Conservation (phyloP, 2,113 vertebrate species). For the Pachycephala philippinensis region DNA sequence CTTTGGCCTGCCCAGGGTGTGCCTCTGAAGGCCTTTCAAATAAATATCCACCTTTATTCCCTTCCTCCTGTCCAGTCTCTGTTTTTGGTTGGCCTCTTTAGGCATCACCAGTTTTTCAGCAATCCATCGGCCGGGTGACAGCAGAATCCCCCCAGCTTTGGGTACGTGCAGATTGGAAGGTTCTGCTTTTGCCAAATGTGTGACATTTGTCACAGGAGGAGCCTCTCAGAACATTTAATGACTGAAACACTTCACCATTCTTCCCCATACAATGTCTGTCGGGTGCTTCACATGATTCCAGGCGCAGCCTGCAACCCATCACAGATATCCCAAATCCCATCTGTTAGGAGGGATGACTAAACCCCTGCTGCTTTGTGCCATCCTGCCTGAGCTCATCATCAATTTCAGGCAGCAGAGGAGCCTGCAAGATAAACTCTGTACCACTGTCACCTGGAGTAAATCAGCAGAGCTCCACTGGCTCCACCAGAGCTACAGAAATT, state of each 20-base stretch:
- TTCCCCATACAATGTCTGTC: not conserved
- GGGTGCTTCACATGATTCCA: not conserved
- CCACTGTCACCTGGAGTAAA: not conserved
- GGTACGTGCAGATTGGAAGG: not conserved
- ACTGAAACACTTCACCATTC: not conserved
- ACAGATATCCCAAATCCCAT: not conserved
- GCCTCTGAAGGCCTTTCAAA: too few relatives aligned
- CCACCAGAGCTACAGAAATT: not conserved
- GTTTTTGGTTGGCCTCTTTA: too few relatives aligned
- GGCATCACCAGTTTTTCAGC: not conserved
- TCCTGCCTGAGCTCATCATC: not conserved
- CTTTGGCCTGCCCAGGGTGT: too few relatives aligned
- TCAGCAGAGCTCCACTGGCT: not conserved
- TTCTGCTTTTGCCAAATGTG: not conserved
- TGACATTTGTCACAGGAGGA: not conserved
- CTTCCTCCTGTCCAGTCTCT: too few relatives aligned
- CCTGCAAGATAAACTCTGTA: not conserved
- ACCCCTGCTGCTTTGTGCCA: constrained; percentile 1
- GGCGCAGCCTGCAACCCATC: not conserved
- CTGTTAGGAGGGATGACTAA: constrained; percentile 42
- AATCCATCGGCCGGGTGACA: not conserved
- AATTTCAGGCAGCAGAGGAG: constrained; percentile 6
- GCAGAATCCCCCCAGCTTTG: not conserved
- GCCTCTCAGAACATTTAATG: not conserved
- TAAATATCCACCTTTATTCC: too few relatives aligned